These are phyloP conservation scores for Caranx ignobilis DNA, from an alignment of 2,113 vertebrate genomes.

Conservation along the genomic window DNA sequence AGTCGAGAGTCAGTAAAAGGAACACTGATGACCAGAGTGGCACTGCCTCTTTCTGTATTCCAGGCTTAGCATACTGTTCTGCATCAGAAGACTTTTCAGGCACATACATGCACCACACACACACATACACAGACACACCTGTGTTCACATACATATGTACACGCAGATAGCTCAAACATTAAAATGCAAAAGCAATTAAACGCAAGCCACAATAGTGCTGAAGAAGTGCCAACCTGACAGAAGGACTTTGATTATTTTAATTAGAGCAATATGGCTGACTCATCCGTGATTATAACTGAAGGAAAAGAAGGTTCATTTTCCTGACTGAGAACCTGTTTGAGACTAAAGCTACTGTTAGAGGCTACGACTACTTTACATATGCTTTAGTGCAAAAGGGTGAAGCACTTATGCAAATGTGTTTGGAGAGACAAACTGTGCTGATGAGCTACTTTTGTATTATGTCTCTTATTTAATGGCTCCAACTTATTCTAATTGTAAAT, in stretches of 20 bases:
- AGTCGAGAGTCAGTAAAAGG: conserved; percentile 62
- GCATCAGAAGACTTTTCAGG: conserved; percentile 32
- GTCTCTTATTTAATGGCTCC: conserved; percentile 62
- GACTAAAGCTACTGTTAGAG: conserved; percentile 11
- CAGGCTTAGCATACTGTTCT: conserved; percentile 49
- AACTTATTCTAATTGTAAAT: conserved; percentile 72
- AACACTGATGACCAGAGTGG: conserved; percentile 61
- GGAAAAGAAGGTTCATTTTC: conserved; percentile 38
- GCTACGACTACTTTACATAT: conserved; percentile 45
- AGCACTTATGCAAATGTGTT: conserved; percentile 69
- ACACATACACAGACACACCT: conserved; percentile 24
- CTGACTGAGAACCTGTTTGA: conserved; percentile 19
- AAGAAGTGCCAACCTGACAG: conserved; percentile 72
- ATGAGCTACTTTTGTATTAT: conserved; percentile 64
- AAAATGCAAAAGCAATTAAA: conserved; percentile 80
- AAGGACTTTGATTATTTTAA: conserved; percentile 80
- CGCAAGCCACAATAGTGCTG: conserved; percentile 62
- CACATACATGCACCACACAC: conserved; percentile 8
- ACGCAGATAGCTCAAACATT: conserved; percentile 54
- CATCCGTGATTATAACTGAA: conserved; percentile 59
- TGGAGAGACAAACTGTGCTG: conserved; percentile 62
- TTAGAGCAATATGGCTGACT: conserved; percentile 77
- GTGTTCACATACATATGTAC: conserved; percentile 23
- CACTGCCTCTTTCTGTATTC: conserved; percentile 50
- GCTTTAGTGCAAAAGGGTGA: conserved; percentile 41